These are phyloP conservation scores for Mactra quadrangularis DNA, from an alignment of 1,140 invertebrate species.

Conservation along the genomic window DNA sequence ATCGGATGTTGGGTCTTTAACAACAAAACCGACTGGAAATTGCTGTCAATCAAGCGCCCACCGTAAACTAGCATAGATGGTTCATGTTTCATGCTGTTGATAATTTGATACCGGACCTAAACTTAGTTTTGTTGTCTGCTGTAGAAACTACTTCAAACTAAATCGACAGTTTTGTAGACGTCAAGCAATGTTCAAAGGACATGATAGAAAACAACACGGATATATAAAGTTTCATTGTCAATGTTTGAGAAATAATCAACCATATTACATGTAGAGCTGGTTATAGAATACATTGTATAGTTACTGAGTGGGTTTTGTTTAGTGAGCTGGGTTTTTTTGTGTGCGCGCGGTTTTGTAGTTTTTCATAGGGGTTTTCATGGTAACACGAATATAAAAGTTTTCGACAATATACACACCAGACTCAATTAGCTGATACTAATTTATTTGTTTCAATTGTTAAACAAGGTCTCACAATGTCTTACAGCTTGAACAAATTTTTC, in stretches of 20 bases:
- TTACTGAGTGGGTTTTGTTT: neutral
- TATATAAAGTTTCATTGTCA: too few species aligned
- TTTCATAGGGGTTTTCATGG: neutral
- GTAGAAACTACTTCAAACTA: constrained; percentile 14
- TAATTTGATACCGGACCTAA: constrained; percentile 51
- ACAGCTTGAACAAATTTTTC: too few species aligned
- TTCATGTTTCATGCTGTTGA: constrained; percentile 59
- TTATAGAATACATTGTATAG: neutral
- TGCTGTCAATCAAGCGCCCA: constrained; percentile 58
- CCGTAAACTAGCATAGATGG: constrained; percentile 24
- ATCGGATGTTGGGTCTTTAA: too few species aligned
- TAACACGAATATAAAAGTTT: too few species aligned
- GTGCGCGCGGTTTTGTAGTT: neutral
- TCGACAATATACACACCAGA: too few species aligned
- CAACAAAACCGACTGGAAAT: constrained; percentile 49
- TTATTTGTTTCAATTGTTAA: too few species aligned
- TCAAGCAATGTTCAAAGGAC: constrained; percentile 50
- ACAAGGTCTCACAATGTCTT: too few species aligned
- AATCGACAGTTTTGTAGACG: constrained; percentile 33
- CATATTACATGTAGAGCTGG: neutral
- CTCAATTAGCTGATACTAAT: too few species aligned
- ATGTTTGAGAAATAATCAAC: too few species aligned
- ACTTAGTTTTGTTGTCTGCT: constrained; percentile 47
- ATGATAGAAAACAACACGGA: neutral
- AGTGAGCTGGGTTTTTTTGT: neutral